phyloP scores from a whole-genome alignment of 2,113 vertebrate species.

The Stictonetta naevosa region DNA sequence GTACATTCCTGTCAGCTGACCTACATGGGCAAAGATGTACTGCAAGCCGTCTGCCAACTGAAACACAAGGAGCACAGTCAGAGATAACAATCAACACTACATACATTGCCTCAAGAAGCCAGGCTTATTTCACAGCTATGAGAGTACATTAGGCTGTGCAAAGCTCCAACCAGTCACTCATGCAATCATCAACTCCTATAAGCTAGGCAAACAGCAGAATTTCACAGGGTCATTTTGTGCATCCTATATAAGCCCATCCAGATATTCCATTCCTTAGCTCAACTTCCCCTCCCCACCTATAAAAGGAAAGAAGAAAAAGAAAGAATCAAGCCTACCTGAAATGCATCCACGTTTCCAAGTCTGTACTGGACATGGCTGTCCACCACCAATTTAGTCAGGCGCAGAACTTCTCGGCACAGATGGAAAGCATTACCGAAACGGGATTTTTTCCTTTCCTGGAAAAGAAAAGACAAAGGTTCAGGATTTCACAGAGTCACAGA shows the following conservation, averaged over 20 bases:
- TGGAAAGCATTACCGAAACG: slow-evolving; percentile 98
- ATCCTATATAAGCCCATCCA: neutral
- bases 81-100: neutral
- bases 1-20: slow-evolving; percentile 98
- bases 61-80: neutral
- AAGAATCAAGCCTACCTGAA: slow-evolving; percentile 83
- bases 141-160: neutral
- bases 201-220: neutral
- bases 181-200: neutral
- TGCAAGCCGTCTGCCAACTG: slow-evolving; percentile 95
- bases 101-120: neutral
- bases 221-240: neutral
- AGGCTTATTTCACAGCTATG: neutral
- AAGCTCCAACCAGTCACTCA: neutral
- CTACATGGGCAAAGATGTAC: slow-evolving; percentile 99
- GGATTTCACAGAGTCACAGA: neutral
- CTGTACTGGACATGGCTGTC: slow-evolving; percentile 99
- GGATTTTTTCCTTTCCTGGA: slow-evolving; percentile 96
- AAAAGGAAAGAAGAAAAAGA: neutral
- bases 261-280: neutral
- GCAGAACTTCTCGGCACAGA: slow-evolving; percentile 93
- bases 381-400: slow-evolving; percentile 96
- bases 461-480: neutral
- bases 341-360: slow-evolving; percentile 96
- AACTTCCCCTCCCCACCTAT: neutral